A percentile compares a stretch with the other conserved stretches of the same genome.
phyloP scores from a whole-genome alignment of 92 coral and sea anemone genomes.

The Metridium senile region DNA sequence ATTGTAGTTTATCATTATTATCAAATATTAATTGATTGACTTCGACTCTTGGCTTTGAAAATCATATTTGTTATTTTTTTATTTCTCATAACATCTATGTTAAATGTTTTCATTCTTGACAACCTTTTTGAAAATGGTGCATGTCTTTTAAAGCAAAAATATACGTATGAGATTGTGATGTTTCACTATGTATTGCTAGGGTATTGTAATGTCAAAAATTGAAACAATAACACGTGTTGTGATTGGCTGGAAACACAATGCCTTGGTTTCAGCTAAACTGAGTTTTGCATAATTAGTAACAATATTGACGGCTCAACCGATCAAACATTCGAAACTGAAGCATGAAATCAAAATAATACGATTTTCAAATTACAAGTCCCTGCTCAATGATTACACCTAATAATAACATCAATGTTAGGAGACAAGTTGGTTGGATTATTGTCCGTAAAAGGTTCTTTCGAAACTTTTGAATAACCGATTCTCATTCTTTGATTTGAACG shows the following conservation, averaged over 20 bases:
- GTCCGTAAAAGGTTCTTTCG: slow-evolving; percentile 5
- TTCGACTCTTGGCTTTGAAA: too few species aligned
- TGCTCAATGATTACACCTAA: not conserved
- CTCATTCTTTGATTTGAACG: slow-evolving; percentile 1
- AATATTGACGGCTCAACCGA: not conserved
- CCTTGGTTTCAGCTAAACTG: not conserved
- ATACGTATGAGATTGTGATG: not conserved
- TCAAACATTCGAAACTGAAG: not conserved
- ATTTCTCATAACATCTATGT: too few species aligned
- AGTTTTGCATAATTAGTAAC: slow-evolving; percentile 8
- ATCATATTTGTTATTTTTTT: too few species aligned
- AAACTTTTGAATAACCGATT: not conserved
- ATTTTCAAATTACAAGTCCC: not conserved
- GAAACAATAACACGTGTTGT: not conserved
- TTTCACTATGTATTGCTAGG: slow-evolving; percentile 1
- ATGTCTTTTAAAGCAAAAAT: too few species aligned
- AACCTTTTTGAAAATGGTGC: too few species aligned
- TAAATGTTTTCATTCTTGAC: too few species aligned
- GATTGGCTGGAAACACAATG: slow-evolving; percentile 1
- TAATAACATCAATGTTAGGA: not conserved
- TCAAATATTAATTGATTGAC: too few species aligned
- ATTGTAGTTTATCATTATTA: too few species aligned
- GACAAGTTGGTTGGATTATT: slow-evolving; percentile 11
- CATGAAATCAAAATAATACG: not conserved
- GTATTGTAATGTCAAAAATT: not conserved